A percentile compares a stretch with the other conserved stretches of the same genome.
Conservation (phyloP, 2,113 vertebrate genomes). For the Apodemus sylvaticus region DNA sequence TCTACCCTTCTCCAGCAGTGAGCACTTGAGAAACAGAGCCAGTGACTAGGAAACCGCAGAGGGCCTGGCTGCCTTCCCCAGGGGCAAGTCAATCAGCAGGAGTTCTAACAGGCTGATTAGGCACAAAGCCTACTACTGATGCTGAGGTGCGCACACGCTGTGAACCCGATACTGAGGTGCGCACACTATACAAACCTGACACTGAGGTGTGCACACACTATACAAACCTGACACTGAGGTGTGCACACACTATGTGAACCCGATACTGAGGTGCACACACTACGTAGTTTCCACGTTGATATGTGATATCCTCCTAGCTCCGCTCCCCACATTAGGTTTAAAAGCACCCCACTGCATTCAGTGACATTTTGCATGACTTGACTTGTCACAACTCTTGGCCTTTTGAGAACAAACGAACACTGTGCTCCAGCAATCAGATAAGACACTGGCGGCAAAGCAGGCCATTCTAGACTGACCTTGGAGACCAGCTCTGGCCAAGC, state of each 20-base stretch:
- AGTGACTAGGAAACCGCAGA: neutral
- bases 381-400: constrained; percentile 38
- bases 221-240: neutral
- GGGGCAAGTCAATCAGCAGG: neutral
- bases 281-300: neutral
- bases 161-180: neutral
- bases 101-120: no score
- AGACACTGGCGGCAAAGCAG: constrained; percentile 43
- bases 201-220: neutral
- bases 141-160: neutral
- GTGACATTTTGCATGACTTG: neutral
- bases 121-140: no score
- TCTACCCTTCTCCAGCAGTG: neutral
- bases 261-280: neutral
- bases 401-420: constrained; percentile 60
- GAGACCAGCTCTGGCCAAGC: neutral
- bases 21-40: neutral
- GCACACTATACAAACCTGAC: neutral
- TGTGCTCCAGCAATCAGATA: constrained; percentile 50
- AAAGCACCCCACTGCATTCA: neutral
- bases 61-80: neutral
- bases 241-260: neutral
- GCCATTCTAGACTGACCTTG: constrained; percentile 66
- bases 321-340: neutral
- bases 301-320: neutral